Base-by-base conservation (phyloP, 2,113 vertebrate genomes). In the Plectropomus leopardus region DNA sequence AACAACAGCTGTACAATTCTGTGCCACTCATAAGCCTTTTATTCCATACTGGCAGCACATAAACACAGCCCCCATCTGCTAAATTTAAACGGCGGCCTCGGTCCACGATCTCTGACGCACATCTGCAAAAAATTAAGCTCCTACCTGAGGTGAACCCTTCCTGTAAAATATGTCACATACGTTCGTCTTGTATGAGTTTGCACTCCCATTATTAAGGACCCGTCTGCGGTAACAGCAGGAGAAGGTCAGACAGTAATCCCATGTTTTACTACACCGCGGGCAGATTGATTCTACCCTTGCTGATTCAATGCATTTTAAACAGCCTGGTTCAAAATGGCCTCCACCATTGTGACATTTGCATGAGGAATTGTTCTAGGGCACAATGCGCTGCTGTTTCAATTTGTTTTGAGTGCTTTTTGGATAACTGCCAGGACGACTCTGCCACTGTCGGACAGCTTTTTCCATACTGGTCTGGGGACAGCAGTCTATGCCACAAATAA, bases 261-360 rank as follows among this genome's bases (percentile, higher is more conserved):
- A 44, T 92, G 89, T 92, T 94, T 91, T 90, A 91, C 90, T 87
- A 91, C 90, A 89, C 86, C 32, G 75, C 65, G 2, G 86, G 87
- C 87, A 84, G 90, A 93, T 92, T 92, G 91, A 93, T 92, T 92
- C 91, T 80, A 68, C 78, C 87, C 88, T 86, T 51, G 76, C 84
- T 87, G 89, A 94, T 92, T 89, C 90, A 90, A 94, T 94, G 93
- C 93, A 93, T 94, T 92, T 92, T 92, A 94, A 94, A 91, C 88
- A 94, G 93, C 81, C 68, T 44, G 59, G 67, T 88, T 90, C 90
- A 89, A 88, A 90, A 94, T 87, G 88, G 88, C 85, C 86, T 85
- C 89, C 82, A 53, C 80, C 79, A 85, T 75, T 59, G 82, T 92
- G 88, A 86, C 89, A 94, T 93, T 93, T 93, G 90, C 91, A 90